Base-by-base conservation (phyloP, 23 tunicate genomes). In the Pegea sp. region DNA sequence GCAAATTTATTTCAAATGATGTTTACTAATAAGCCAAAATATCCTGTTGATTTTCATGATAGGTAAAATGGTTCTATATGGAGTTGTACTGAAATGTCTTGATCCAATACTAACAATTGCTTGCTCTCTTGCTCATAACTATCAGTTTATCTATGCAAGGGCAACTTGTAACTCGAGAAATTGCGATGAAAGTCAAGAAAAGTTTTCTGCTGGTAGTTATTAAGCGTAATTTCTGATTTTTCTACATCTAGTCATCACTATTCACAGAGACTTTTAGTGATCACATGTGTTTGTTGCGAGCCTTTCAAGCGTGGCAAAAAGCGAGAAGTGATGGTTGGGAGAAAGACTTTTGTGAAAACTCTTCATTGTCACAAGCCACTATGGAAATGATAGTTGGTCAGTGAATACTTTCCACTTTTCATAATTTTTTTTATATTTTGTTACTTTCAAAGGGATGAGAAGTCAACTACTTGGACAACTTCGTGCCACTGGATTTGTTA, bases 321-420 rank as follows among this genome's bases (percentile, higher is more conserved):
- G 93, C 93, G 0, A 61, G 63, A 42, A 72, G 80, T 43, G 80
- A 81, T 64, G 93, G 93, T 22, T 81, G 93, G 93, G 93, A 81
- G 34, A 55, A 67, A 46, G 31, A 44, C 49, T 81, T 81, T 49
- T 81, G 93, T 46, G 67, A 62, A 18, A 53, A 63, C 18, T 60
- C 76, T 48, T 76, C 61, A 60, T 30, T 88, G 68, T 76, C 90
- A 6, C 72, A 75, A 24, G 97, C 97, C 13, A 72, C 97, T 0
- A 88, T 88, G 97, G 78, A 76, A 38, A 72, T 62, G 75, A 81
- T 81, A n/a, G 71, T 81, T 21, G 93, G 93, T 81, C 52, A 30
- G 76, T 56, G 4, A 54, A 29, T 0, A 16, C 0, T 27, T 11
- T 1, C n/a, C 54, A 18, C 22, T 28, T n/a, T 0, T 32, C 22